Evolutionary conservation across 2,888 invertebrate genomes (phyloP).

Genomic region (Drosophila melanosoma): DNA sequence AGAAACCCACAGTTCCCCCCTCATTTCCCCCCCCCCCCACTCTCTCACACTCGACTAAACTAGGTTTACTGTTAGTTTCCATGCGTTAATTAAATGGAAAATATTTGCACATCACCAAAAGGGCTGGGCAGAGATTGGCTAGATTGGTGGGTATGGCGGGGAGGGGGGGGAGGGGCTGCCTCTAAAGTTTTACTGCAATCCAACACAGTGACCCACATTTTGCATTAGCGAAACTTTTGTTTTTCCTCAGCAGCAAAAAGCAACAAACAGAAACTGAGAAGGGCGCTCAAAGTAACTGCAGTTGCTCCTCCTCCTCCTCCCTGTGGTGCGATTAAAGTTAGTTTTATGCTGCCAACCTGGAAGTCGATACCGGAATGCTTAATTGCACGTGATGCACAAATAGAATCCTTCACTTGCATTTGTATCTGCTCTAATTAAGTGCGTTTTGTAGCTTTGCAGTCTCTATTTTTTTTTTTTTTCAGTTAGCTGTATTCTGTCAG

Average conservation of each 20-base stretch:
- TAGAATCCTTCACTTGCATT: neutral
- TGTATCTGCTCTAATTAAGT: neutral
- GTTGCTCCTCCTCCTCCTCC: neutral
- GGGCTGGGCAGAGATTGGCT: neutral
- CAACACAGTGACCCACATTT: constrained; percentile 69
- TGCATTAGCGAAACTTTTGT: constrained; percentile 62
- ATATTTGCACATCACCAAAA: constrained; percentile 70
- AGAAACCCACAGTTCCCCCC: constrained; percentile 27
- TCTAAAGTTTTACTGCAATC: constrained; percentile 59
- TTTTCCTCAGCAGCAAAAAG: constrained; percentile 24
- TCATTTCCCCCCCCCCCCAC: neutral
- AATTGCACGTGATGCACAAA: constrained; percentile 3
- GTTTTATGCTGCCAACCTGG: neutral
- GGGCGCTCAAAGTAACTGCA: constrained; percentile 1
- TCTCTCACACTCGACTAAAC: neutral
- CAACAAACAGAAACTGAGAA: constrained; percentile 39
- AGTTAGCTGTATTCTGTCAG: neutral
- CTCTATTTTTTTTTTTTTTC: neutral
- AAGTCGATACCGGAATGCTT: neutral
- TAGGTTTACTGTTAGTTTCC: constrained; percentile 51
- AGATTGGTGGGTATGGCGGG: neutral
- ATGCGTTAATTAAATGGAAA: constrained; percentile 79
- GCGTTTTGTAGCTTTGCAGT: neutral
- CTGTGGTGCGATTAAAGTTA: constrained; percentile 9
- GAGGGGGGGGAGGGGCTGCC: too few species aligned